Evolutionary conservation across 2,888 invertebrate species (phyloP), one percentile per base, ranked within the genome.

Genomic region (Volucella inanis): DNA sequence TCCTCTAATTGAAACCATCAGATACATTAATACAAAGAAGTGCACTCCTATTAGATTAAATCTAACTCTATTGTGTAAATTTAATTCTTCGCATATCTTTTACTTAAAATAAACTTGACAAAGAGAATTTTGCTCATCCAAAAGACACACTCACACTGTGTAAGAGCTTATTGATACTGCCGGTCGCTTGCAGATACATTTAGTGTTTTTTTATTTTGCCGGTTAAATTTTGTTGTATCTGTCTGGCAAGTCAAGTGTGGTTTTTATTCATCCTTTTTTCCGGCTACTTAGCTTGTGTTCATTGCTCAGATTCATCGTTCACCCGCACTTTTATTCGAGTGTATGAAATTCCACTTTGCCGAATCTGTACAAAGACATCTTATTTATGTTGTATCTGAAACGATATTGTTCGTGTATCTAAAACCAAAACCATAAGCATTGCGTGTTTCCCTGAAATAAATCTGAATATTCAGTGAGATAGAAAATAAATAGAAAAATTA

Each of bases 131-230:
- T 45, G 68, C 43, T 57, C 47, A 1, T 39, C 3, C 14, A 38
- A 14, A 3, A 38, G 14, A 52, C 65, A 65, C 12, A 18, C 39
- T 18, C 10, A 59, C 6, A 41, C 52, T 22, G 18, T 22, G 18
- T 12, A 74, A 49, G 59, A 81, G 45, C 61, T 22, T 61, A 70
- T 38, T 70, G 57, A 76, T 50, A 64, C 71, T 75, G 50, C 75
- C 47, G 64, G 59, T 38, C 50, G 54, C 49, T 31, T 47, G 11
- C 59, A 84, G 74, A 84, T 75, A 84, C 84, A 84, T 84, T 72
- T 54, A 47, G 18, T 55, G 61, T 80, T 6, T 31, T 31, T 31
- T 52, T 43, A 3, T 22, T 65, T 55, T 68, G 64, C 59, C 65
- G 59, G 65, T 79, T 57, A 45, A 54, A 12, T 41, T 54, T 31